Evolutionary conservation across 2,113 vertebrate species (phyloP).

Genomic region (Oreamnos americanus): DNA sequence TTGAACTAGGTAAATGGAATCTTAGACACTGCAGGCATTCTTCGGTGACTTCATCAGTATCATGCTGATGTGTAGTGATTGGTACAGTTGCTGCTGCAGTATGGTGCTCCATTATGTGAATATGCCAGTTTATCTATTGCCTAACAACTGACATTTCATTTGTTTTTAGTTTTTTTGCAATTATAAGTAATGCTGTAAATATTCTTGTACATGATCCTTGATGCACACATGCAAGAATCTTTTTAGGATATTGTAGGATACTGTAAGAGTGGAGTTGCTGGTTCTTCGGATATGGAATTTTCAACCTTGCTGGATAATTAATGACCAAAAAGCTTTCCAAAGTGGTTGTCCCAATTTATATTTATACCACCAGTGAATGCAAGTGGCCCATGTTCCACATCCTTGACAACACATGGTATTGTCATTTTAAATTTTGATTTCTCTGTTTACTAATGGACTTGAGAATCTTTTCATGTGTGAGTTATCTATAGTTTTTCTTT

Average conservation of each 20-base stretch:
- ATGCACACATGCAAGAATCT: neutral
- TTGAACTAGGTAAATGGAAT: neutral
- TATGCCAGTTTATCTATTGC: neutral
- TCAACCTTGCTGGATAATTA: neutral
- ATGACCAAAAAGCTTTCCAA: neutral
- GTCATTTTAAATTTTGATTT: neutral
- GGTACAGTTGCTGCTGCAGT: neutral
- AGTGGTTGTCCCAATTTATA: neutral
- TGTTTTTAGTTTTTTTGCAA: neutral
- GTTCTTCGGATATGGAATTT: neutral
- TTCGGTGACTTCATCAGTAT: neutral
- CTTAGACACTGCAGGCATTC: neutral
- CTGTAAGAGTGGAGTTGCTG: neutral
- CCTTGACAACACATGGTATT: neutral
- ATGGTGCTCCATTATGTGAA: neutral
- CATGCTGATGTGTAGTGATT: neutral
- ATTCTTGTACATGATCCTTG: neutral
- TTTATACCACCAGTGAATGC: neutral
- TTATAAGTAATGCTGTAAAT: neutral
- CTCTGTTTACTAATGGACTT: neutral
- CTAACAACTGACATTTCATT: neutral
- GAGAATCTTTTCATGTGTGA: neutral
- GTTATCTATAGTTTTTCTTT: neutral
- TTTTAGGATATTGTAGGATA: neutral
- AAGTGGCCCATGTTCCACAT: neutral